phyloP scores from a whole-genome alignment of 2,113 vertebrate species.

The Suncus etruscus region DNA sequence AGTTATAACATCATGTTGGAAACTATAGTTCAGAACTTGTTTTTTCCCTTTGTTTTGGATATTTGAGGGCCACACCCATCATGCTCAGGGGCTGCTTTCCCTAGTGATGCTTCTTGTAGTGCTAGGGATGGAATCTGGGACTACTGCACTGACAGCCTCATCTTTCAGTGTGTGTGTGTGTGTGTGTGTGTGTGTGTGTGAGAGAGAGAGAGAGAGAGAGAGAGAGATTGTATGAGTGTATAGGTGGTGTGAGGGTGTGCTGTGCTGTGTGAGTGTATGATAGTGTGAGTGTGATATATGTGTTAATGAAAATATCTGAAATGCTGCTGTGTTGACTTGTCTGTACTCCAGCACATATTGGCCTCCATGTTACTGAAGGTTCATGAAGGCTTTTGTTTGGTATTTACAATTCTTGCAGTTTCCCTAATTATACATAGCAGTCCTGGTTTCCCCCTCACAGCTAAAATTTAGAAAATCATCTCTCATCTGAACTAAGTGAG shows the following conservation, averaged over 20 bases:
- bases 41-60: too few relatives aligned
- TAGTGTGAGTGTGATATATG: too few relatives aligned
- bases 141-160: too few relatives aligned
- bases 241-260: too few relatives aligned
- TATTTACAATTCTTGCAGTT: background rate
- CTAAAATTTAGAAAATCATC: background rate
- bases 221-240: too few relatives aligned
- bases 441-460: background rate
- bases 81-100: too few relatives aligned
- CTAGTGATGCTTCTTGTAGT: too few relatives aligned
- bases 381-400: background rate
- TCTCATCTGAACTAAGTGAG: background rate
- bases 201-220: too few relatives aligned
- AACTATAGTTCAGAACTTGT: background rate
- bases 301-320: slow-evolving; percentile 72
- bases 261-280: too few relatives aligned
- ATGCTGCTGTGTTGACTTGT: slow-evolving; percentile 62
- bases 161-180: background rate
- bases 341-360: background rate
- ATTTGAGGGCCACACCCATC: too few relatives aligned
- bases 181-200: too few relatives aligned
- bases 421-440: slow-evolving; percentile 31
- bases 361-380: slow-evolving; percentile 53
- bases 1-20: slow-evolving; percentile 54
- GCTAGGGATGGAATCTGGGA: too few relatives aligned